Conservation (phyloP, 2,113 vertebrate genomes). For the Zapus hudsonius region DNA sequence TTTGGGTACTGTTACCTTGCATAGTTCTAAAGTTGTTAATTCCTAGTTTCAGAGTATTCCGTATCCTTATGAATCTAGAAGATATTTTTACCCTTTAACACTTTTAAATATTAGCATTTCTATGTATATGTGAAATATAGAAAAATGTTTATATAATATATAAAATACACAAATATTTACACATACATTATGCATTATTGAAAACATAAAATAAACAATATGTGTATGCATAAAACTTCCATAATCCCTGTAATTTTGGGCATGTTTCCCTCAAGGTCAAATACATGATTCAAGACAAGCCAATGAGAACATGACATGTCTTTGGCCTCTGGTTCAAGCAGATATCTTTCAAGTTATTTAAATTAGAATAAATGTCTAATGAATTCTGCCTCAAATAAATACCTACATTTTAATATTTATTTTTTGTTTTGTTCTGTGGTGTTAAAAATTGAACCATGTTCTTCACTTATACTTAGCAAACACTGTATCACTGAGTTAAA, state of each 20-base stretch:
- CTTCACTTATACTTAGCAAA: background rate
- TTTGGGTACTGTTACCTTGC: background rate
- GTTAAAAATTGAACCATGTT: rapidly evolving
- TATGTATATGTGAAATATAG: background rate
- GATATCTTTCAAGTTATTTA: background rate
- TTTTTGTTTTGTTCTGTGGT: background rate
- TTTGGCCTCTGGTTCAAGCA: background rate
- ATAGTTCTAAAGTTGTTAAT: background rate
- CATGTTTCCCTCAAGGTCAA: background rate
- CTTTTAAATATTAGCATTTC: background rate
- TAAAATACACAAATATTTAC: background rate
- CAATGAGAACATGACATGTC: background rate
- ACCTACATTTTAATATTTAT: too few relatives aligned
- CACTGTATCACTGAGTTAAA: too few relatives aligned
- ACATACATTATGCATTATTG: background rate
- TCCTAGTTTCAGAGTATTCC: background rate
- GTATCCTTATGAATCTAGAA: background rate
- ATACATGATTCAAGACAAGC: background rate
- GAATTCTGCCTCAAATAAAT: background rate
- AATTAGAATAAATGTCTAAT: background rate
- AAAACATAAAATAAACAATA: background rate
- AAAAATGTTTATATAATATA: background rate
- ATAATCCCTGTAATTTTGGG: background rate
- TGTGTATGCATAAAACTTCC: background rate
- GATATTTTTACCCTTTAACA: background rate